These are phyloP conservation scores for Apteryx owenii DNA, from an alignment of 2,113 vertebrate genomes.

Conservation along the genomic window DNA sequence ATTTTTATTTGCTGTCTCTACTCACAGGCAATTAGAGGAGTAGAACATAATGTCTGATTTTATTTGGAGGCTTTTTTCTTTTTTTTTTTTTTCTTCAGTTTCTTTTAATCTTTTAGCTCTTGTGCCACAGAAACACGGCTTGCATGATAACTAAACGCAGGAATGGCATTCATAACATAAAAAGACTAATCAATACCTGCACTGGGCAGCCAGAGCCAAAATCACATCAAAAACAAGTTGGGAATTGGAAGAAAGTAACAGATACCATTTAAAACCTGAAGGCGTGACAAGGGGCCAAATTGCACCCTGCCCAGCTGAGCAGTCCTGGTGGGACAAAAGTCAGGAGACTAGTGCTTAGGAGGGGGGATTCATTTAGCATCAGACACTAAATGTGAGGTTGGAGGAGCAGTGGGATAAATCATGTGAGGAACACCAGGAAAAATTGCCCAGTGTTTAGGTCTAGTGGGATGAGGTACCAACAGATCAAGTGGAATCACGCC, in stretches of 20 bases:
- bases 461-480: background rate
- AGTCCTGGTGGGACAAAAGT: background rate
- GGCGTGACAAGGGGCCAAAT: background rate
- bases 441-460: background rate
- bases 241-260: background rate
- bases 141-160: background rate
- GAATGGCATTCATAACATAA: background rate
- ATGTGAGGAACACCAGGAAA: background rate
- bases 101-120: background rate
- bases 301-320: background rate
- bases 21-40: constrained; percentile 16
- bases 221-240: background rate
- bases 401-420: background rate
- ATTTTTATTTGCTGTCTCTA: background rate
- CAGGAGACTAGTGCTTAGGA: background rate
- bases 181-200: constrained; percentile 15
- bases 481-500: background rate
- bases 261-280: background rate
- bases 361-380: background rate
- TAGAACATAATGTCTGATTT: background rate
- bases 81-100: background rate
- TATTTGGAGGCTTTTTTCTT: background rate
- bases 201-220: background rate
- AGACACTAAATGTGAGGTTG: background rate
- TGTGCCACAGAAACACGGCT: background rate